These are phyloP conservation scores for Cygnus olor DNA, from an alignment of 2,797 vertebrate genomes.

Conservation along the genomic window DNA sequence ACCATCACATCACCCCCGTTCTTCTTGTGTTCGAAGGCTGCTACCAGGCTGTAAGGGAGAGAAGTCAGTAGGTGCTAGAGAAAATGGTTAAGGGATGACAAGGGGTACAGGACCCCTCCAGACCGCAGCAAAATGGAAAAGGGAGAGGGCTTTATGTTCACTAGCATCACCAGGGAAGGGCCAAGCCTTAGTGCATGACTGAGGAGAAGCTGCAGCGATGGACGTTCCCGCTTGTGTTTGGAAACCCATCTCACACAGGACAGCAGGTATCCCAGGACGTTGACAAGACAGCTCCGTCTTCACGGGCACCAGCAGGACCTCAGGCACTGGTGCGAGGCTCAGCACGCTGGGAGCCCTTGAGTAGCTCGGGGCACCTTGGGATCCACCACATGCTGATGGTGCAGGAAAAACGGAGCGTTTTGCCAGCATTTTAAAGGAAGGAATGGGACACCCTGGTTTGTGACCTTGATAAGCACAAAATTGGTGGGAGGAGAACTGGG, in stretches of 20 bases:
- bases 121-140: neutral
- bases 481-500: neutral
- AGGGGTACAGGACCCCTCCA: neutral
- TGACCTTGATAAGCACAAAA: neutral
- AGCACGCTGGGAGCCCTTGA: accelerated
- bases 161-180: neutral
- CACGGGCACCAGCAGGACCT: neutral
- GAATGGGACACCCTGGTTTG: accelerated
- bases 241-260: neutral
- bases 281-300: neutral
- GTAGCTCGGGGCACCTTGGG: neutral
- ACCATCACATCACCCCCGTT: accelerated
- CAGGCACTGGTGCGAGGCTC: neutral
- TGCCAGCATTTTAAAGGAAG: neutral
- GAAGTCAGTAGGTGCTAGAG: neutral
- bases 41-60: accelerated
- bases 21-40: neutral
- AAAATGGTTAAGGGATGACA: neutral
- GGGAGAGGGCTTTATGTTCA: neutral
- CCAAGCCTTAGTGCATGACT: accelerated
- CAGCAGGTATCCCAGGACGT: neutral
- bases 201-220: neutral
- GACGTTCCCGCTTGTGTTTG: neutral
- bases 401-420: accelerated
- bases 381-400: accelerated